Conservation (phyloP, 2,797 vertebrate species). For the Tragopan temminckii region DNA sequence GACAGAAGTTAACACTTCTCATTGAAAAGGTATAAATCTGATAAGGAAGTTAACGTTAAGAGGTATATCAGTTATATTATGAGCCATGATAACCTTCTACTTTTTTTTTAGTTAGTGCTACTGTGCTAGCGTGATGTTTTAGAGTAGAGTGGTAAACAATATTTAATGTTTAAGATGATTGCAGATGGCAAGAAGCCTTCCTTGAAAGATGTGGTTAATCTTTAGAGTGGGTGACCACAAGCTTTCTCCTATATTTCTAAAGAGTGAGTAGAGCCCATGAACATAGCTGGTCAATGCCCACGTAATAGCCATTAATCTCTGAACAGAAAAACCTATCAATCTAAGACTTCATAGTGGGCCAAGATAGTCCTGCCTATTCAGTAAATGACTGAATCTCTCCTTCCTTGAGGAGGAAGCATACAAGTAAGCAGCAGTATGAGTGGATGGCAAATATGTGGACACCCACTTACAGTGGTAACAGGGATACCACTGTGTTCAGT, state of each 20-base stretch:
- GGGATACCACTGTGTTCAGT: neutral
- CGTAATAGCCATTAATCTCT: neutral
- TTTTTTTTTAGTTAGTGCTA: neutral
- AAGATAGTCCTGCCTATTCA: neutral
- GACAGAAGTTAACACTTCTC: neutral
- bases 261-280: neutral
- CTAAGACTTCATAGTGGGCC: neutral
- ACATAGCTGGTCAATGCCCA: neutral
- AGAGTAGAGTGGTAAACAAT: neutral
- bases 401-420: neutral
- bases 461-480: neutral
- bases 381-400: neutral
- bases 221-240: neutral
- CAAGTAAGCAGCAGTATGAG: neutral
- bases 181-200: neutral
- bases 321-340: neutral
- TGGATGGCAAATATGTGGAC: neutral
- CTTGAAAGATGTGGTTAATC: neutral
- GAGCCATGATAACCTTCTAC: neutral
- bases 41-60: neutral
- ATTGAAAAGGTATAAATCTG: neutral
- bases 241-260: neutral
- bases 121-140: neutral
- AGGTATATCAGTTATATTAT: neutral
- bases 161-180: neutral